phyloP scores from a whole-genome alignment of 2,888 invertebrate genomes.

The Pristionchus japonicus region DNA sequence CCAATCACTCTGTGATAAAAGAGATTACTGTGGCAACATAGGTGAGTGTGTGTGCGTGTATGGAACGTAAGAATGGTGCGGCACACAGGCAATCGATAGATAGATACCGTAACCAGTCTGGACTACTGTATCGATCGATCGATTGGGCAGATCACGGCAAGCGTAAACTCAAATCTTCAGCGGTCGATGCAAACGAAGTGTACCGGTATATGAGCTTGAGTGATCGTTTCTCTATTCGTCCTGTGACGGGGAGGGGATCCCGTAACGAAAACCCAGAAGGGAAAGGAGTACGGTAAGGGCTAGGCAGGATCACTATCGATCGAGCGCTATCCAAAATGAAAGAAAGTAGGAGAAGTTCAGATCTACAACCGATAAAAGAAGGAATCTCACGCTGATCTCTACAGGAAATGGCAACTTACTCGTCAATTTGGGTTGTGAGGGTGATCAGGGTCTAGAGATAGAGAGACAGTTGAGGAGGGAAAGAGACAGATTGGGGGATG shows the following conservation, averaged over 20 bases:
- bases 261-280: constrained; percentile 26
- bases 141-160: constrained; percentile 22
- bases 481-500: neutral
- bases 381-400: neutral
- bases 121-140: constrained; percentile 24
- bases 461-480: neutral
- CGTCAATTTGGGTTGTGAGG: neutral
- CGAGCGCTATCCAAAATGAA: neutral
- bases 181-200: constrained; percentile 40
- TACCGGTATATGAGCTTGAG: constrained; percentile 41
- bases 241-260: neutral
- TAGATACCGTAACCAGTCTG: neutral
- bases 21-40: neutral
- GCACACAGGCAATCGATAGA: neutral
- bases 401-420: constrained; percentile 19
- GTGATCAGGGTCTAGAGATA: constrained; percentile 30
- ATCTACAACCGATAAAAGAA: constrained; percentile 11
- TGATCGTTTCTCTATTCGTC: constrained; percentile 21
- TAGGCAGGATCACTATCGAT: neutral
- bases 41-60: neutral
- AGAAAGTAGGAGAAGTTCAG: constrained; percentile 9
- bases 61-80: neutral
- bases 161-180: constrained; percentile 28
- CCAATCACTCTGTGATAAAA: neutral
- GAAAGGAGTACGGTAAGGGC: neutral